Percentiles rank a stretch among this genome's conserved stretches.
phyloP scores from a whole-genome alignment of 2,888 invertebrate genomes.

The Lasioglossum zephyrum region DNA sequence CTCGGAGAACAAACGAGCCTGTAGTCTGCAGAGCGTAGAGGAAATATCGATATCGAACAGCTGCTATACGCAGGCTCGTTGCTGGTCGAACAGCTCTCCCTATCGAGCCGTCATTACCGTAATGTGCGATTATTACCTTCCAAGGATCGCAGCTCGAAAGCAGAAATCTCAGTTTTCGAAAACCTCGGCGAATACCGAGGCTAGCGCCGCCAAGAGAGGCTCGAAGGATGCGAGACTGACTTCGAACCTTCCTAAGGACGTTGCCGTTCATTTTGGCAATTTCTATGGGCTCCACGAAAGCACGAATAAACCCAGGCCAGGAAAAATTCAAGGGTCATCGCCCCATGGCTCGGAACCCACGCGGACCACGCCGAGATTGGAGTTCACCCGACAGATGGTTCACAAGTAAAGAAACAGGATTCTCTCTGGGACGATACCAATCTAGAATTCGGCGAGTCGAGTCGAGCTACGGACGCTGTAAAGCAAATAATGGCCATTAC shows the following conservation, averaged over 20 bases:
- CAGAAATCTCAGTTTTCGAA: slow-evolving; percentile 31
- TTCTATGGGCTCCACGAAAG: slow-evolving; percentile 64
- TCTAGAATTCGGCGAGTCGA: background rate
- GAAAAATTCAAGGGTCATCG: background rate
- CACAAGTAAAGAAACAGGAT: slow-evolving; percentile 66
- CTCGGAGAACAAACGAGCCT: slow-evolving; percentile 9
- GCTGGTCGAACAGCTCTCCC: slow-evolving; percentile 1
- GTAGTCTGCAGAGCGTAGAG: too few relatives aligned
- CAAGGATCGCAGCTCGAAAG: slow-evolving; percentile 20
- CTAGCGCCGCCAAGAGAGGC: background rate
- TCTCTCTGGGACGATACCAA: background rate
- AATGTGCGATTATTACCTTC: slow-evolving; percentile 23
- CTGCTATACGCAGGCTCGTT: background rate
- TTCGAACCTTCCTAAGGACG: slow-evolving; percentile 63
- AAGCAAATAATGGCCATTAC: background rate
- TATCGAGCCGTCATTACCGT: slow-evolving; percentile 16
- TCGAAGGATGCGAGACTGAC: background rate
- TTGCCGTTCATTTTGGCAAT: slow-evolving; percentile 74
- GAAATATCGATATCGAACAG: slow-evolving; percentile 3
- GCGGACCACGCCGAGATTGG: slow-evolving; percentile 45
- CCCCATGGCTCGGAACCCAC: background rate
- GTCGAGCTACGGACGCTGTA: background rate
- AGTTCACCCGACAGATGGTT: slow-evolving; percentile 77
- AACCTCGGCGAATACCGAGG: background rate
- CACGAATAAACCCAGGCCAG: slow-evolving; percentile 12